Evolutionary conservation across 2,888 invertebrate species (phyloP).

Genomic region (Pycnomerus fuliginosus): DNA sequence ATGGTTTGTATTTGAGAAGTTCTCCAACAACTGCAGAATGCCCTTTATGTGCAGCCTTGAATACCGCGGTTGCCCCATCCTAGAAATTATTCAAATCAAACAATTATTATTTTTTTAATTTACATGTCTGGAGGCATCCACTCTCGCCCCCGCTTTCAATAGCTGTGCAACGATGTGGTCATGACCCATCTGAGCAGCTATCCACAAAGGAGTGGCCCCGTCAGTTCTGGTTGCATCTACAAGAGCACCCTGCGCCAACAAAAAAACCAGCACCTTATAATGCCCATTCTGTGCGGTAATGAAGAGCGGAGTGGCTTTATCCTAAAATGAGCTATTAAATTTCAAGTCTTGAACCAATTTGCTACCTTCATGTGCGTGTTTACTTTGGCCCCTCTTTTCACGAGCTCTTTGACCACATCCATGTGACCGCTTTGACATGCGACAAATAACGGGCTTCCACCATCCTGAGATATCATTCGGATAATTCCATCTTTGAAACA

Average conservation of each 20-base stretch:
- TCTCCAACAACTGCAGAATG: conserved; percentile 84
- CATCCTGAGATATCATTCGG: conserved; percentile 67
- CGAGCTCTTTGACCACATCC: conserved; percentile 81
- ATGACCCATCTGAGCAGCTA: conserved; percentile 94
- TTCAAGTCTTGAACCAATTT: background rate
- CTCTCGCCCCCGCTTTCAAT: conserved; percentile 73
- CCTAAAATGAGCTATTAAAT: conserved; percentile 57
- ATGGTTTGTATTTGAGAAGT: conserved; percentile 78
- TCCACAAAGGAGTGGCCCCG: conserved; percentile 89
- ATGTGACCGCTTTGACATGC: conserved; percentile 90
- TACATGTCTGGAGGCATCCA: conserved; percentile 80
- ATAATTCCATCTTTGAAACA: conserved; percentile 11
- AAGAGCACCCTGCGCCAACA: conserved; percentile 72
- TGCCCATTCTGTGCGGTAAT: conserved; percentile 95
- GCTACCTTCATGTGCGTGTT: conserved; percentile 81
- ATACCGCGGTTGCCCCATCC: conserved; percentile 93
- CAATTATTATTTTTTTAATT: conserved; percentile 29
- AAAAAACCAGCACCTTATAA: conserved; percentile 70
- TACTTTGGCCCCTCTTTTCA: conserved; percentile 78
- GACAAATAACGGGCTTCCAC: conserved; percentile 92
- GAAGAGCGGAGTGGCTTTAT: conserved; percentile 88
- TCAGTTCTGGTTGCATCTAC: conserved; percentile 76
- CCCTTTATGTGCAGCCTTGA: conserved; percentile 94
- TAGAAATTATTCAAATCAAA: conserved; percentile 45
- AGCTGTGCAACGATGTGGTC: conserved; percentile 75